Conservation (phyloP, 2,113 vertebrate species). For the Mobula birostris region DNA sequence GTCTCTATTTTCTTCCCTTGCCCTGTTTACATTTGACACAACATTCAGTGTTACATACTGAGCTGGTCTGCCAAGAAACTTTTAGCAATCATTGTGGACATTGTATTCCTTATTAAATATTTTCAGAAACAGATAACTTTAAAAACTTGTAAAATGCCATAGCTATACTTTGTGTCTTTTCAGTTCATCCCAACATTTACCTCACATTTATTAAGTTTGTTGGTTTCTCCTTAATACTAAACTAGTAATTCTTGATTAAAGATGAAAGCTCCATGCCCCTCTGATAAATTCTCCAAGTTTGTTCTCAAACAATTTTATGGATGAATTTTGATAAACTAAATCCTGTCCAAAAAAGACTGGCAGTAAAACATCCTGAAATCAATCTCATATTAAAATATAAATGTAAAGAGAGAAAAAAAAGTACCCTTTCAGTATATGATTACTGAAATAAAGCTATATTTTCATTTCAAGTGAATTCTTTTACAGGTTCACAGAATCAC, state of each 20-base stretch:
- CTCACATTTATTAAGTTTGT: background rate
- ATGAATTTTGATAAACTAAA: background rate
- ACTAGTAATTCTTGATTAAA: too few relatives aligned
- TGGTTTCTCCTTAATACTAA: background rate
- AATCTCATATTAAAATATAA: background rate
- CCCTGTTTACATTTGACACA: slow-evolving; percentile 20
- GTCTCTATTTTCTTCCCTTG: background rate
- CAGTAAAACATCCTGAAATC: slow-evolving; percentile 20
- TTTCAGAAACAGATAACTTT: slow-evolving; percentile 14
- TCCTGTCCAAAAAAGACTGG: background rate
- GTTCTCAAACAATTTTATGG: background rate
- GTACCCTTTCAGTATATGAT: background rate
- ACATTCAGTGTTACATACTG: background rate
- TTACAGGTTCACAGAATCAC: slow-evolving; percentile 24
- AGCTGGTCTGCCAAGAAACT: background rate
- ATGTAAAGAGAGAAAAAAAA: background rate
- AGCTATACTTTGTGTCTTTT: background rate
- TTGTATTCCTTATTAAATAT: slow-evolving; percentile 27
- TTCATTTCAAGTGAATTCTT: slow-evolving; percentile 33
- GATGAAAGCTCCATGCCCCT: background rate
- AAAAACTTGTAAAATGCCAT: background rate
- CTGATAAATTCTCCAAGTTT: slow-evolving; percentile 22
- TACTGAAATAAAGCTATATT: slow-evolving; percentile 35
- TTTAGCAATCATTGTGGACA: background rate
- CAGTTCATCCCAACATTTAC: slow-evolving; percentile 9